Percentiles rank a stretch among this genome's conserved stretches.
These are phyloP conservation scores for Acropternis orthonyx DNA, from an alignment of 2,797 vertebrate species.

Conservation along the genomic window DNA sequence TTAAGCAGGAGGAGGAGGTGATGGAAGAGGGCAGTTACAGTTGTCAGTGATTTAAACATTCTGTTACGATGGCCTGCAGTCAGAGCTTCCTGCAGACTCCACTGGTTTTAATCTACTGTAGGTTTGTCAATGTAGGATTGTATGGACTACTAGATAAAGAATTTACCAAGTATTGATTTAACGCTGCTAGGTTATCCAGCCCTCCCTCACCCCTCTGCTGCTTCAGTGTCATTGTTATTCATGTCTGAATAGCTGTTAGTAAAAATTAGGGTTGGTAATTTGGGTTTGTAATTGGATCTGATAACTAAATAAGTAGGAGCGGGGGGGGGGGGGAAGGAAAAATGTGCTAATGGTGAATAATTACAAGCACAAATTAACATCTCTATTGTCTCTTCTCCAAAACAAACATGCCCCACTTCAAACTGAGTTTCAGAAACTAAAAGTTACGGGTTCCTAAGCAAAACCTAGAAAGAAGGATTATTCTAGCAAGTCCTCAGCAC, in stretches of 20 bases:
- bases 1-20: background rate
- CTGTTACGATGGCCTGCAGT: background rate
- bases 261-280: constrained; percentile 40
- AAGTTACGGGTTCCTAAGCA: background rate
- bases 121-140: background rate
- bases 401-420: background rate
- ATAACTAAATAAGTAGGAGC: background rate
- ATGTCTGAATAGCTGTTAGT: background rate
- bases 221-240: constrained; percentile 43
- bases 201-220: background rate
- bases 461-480: background rate
- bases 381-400: background rate
- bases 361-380: constrained; percentile 20
- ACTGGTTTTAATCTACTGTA: constrained; percentile 5
- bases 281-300: constrained; percentile 49
- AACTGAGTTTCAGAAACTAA: background rate
- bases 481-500: background rate
- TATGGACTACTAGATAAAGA: background rate
- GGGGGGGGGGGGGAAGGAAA: accelerated
- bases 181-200: background rate
- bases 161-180: constrained; percentile 21
- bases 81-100: background rate
- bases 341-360: background rate
- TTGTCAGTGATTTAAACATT: background rate
- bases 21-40: background rate